A percentile compares a stretch with the other conserved stretches of the same genome.
phyloP scores from a whole-genome alignment of 2,113 vertebrate genomes.

The Oreochromis niloticus region DNA sequence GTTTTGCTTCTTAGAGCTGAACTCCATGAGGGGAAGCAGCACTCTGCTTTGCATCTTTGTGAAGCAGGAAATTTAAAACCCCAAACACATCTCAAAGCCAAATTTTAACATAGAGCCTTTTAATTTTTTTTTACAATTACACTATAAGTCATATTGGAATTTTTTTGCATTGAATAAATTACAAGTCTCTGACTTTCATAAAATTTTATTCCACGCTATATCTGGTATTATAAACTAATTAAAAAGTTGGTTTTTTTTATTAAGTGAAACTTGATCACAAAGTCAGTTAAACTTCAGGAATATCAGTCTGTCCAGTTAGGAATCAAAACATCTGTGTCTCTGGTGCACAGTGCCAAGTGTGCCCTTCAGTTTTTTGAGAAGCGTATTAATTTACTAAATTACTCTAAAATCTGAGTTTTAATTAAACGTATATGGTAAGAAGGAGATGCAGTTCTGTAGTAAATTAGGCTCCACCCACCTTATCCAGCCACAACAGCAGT shows the following conservation, averaged over 20 bases:
- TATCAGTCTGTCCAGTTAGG: background rate
- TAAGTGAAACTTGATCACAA: background rate
- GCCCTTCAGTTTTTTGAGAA: background rate
- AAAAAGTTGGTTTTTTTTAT: background rate
- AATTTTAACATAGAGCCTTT: background rate
- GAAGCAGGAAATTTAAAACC: background rate
- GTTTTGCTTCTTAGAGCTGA: background rate
- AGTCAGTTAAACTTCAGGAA: background rate
- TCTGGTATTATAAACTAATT: background rate
- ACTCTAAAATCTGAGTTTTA: background rate
- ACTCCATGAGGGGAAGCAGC: background rate
- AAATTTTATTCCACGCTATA: background rate
- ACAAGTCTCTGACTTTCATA: background rate
- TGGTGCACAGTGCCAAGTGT: background rate
- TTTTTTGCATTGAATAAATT: background rate
- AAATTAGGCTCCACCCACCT: background rate
- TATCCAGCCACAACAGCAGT: background rate
- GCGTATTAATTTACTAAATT: background rate
- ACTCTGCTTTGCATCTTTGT: background rate
- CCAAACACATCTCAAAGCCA: background rate
- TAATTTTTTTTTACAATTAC: background rate
- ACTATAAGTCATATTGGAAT: background rate
- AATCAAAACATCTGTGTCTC: background rate
- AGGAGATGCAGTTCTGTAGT: background rate
- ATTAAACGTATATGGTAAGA: background rate